Conservation (phyloP, 2,888 invertebrate genomes). For the Plusia festucae region DNA sequence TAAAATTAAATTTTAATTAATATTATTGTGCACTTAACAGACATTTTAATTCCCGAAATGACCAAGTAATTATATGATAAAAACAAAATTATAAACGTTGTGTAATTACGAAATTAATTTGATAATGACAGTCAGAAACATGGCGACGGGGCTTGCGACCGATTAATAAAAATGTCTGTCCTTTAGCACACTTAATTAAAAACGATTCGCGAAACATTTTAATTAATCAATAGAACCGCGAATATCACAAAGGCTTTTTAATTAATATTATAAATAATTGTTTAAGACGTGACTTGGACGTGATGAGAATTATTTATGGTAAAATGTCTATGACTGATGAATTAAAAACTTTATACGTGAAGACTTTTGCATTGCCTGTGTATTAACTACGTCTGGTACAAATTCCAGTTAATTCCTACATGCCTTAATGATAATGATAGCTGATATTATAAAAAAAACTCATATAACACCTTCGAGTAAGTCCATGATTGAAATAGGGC, state of each 20-base stretch:
- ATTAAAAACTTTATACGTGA: not conserved
- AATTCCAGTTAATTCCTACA: conserved; percentile 2
- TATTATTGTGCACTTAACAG: not conserved
- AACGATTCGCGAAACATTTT: conserved; percentile 52
- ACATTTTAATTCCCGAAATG: conserved; percentile 18
- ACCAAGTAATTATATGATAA: conserved; percentile 25
- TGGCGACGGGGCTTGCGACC: conserved; percentile 34
- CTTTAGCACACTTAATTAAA: conserved; percentile 46
- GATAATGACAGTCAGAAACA: conserved; percentile 46
- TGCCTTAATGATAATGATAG: not conserved
- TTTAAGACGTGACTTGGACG: too few species aligned
- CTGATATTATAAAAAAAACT: too few species aligned
- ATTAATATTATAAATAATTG: conserved; percentile 45
- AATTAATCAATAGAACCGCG: conserved; percentile 53
- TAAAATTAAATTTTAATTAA: conserved; percentile 7
- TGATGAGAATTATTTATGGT: conserved; percentile 31
- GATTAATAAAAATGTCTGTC: conserved; percentile 50
- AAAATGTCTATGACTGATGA: conserved; percentile 21
- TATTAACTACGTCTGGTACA: not conserved
- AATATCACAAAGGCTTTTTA: conserved; percentile 18
- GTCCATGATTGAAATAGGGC: too few species aligned
- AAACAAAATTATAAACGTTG: conserved; percentile 31
- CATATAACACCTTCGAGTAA: not conserved
- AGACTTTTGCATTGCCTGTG: not conserved
- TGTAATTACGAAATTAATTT: conserved; percentile 55